Evolutionary conservation across 2,888 invertebrate species (phyloP), one percentile per base, ranked within the genome.

Genomic region (Thera obeliscata): DNA sequence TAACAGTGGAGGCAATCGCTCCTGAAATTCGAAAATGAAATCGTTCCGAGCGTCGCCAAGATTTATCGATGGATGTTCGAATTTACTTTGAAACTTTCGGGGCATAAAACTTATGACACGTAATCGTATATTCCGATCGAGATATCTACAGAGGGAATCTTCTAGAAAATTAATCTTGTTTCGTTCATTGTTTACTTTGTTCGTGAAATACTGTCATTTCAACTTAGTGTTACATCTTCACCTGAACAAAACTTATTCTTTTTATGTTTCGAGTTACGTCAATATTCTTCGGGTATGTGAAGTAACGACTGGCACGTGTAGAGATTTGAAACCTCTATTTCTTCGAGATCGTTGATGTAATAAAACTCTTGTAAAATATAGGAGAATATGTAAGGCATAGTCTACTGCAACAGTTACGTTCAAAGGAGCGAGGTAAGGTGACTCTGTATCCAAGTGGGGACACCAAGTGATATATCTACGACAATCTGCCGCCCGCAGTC

Each of bases 1-100:
- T 92, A 93, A 93, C 93, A 93, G 91, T 91, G 87, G 91, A 90
- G 90, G 91, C 92, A 93, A 93, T 93, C 92, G 93, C 87, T 93
- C 90, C 93, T 91, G 93, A 93, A 93, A 93, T 93, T 91, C 93
- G 93, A 93, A 93, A 93, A 93, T 93, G 93, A 93, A 93, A 93
- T 92, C 93, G 92, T 91, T 89, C 88, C 84, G 87, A 91, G 91
- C 91, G 91, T 91, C 93, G 90, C 93, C 88, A 90, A 93, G 93
- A 93, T 93, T 93, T 93, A 93, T 93, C 90, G 93, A 91, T 92
- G 88, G 87, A 92, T 91, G 92, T 90, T 93, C 91, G 87, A 91
- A 92, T 93, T 92, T 92, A 91, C 92, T 93, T 92, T 88, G 87
- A 90, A 93, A 92, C 89, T 93, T 91, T 91, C 80, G 83, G 87